Conservation (phyloP, 2,113 vertebrate species). For the Beaufortia kweichowensis region DNA sequence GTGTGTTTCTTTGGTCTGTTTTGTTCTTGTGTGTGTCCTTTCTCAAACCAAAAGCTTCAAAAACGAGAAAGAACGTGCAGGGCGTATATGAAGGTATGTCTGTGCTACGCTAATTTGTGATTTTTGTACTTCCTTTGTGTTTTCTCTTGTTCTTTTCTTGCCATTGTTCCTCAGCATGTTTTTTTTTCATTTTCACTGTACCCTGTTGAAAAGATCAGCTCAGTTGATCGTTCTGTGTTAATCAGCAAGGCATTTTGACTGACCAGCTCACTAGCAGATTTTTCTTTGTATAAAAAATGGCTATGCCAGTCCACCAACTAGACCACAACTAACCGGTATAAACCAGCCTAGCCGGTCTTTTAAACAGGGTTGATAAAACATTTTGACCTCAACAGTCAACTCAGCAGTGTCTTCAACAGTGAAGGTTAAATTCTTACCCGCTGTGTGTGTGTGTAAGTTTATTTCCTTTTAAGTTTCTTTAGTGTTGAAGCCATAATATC, state of each 20-base stretch:
- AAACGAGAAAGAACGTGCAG: constrained; percentile 94
- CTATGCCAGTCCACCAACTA: no score
- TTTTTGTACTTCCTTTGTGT: constrained; percentile 62
- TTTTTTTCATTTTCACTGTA: constrained; percentile 56
- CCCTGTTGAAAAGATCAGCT: not conserved
- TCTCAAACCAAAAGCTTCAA: constrained; percentile 83
- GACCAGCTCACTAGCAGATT: no score
- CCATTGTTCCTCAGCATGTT: constrained; percentile 77
- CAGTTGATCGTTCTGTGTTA: no score
- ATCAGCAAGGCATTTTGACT: no score
- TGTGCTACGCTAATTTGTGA: constrained; percentile 60
- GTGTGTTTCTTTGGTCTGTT: constrained; percentile 57
- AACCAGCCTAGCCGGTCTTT: no score
- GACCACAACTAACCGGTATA: no score
- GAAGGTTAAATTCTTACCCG: constrained; percentile 51
- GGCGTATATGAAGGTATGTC: constrained; percentile 90
- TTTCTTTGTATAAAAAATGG: no score
- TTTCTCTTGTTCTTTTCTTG: constrained; percentile 67
- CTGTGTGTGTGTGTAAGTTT: constrained; percentile 48
- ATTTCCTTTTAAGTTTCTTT: constrained; percentile 15
- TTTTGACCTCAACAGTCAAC: not conserved
- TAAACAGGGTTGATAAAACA: not conserved
- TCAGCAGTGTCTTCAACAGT: no score
- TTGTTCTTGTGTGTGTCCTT: constrained; percentile 48
- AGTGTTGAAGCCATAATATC: constrained; percentile 5